Evolutionary conservation across 2,797 vertebrate species (phyloP).

Genomic region (Rhincodon typus): DNA sequence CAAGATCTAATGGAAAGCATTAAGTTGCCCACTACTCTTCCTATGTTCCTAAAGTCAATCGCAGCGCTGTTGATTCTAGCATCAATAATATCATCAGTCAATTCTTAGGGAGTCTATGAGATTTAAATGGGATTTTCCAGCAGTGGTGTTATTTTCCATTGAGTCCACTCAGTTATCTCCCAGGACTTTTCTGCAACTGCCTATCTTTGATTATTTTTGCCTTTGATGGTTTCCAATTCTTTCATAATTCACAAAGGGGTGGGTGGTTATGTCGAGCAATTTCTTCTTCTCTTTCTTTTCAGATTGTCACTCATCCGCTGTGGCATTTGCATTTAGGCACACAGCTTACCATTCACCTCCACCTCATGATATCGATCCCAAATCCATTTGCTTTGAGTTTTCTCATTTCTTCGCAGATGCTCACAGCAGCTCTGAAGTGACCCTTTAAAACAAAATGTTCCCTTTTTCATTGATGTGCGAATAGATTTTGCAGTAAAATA

Average conservation of each 20-base stretch:
- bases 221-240: too few relatives aligned
- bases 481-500: background rate
- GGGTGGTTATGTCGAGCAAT: background rate
- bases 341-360: too few relatives aligned
- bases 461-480: background rate
- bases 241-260: background rate
- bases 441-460: background rate
- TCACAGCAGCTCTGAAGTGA: background rate
- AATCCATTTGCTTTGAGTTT: background rate
- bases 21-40: too few relatives aligned
- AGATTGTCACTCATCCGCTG: background rate
- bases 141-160: background rate
- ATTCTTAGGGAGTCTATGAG: background rate
- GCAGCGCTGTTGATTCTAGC: background rate
- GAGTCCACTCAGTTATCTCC: background rate
- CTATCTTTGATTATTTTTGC: background rate
- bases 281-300: background rate
- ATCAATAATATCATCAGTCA: background rate
- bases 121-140: slow-evolving; percentile 20
- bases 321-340: background rate
- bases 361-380: background rate
- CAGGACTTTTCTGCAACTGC: background rate
- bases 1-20: too few relatives aligned
- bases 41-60: background rate
- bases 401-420: background rate